Percentiles rank a stretch among this genome's conserved stretches.
Conservation (phyloP, 2,888 invertebrate genomes). For the Hipparchia semele region DNA sequence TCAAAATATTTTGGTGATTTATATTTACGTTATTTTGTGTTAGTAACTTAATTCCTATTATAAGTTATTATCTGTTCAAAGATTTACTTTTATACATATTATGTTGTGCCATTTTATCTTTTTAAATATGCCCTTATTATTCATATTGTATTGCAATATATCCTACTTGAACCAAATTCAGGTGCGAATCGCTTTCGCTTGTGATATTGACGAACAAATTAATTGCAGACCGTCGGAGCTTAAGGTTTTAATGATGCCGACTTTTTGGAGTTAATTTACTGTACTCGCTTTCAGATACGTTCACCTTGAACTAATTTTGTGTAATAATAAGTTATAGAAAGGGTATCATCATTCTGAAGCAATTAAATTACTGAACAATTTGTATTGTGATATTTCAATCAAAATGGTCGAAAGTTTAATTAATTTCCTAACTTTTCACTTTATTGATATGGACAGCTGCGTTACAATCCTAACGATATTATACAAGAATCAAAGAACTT, state of each 20-base stretch:
- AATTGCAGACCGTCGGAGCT: conserved; percentile 1
- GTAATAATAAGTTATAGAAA: background rate
- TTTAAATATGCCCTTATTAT: background rate
- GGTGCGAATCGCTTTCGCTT: background rate
- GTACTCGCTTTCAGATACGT: background rate
- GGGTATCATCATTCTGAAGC: background rate
- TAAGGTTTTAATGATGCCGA: conserved; percentile 6
- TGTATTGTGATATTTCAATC: background rate
- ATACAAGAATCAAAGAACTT: no score
- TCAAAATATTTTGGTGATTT: no score
- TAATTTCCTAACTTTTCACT: background rate
- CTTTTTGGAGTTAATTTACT: conserved; percentile 13
- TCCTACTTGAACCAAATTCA: background rate
- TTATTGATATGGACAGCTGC: no score
- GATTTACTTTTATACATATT: no score
- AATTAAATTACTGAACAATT: background rate
- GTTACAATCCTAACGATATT: no score
- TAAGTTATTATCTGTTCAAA: no score
- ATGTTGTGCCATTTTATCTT: no score
- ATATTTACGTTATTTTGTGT: no score
- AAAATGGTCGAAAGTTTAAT: background rate
- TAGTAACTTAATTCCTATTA: no score
- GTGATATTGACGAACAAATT: background rate
- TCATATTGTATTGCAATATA: background rate
- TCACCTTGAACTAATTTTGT: conserved; percentile 2